Evolutionary conservation across 1,140 invertebrate species (phyloP), one percentile per base, ranked within the genome.

Genomic region (Ganaspis sp.): DNA sequence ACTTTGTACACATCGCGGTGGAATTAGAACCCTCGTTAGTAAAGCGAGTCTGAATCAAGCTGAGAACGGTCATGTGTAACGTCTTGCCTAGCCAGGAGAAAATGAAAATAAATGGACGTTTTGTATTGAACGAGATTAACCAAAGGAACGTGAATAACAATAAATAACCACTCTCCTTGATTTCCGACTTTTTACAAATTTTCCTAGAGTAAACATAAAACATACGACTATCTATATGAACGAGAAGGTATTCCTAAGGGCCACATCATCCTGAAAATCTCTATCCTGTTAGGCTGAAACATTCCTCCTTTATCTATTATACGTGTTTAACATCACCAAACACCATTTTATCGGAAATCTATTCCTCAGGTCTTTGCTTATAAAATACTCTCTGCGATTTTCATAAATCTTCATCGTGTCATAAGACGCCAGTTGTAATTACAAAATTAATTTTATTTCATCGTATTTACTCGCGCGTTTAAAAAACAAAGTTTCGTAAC

Each of bases 21-120:
- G 54, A 64, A 64, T 64, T 64, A 64, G 58, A 64, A 64, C 58
- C 58, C 58, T 64, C 58, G 58, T 64, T 64, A 64, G 58, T 64
- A 29, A 15, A 64, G 23, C 23, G 26, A 34, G 58, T 64, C 23
- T 29, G 58, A 64, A 64, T 64, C 58, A 64, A 64, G 58, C 15
- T 29, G 23, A 34, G 58, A 64, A 64, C 26, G 58, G 45, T 19
- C 45, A 49, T 49, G 45, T 49, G 19, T 49, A 64, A 64, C 58
- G 58, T 12, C 12, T 0, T 15, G 58, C 29, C 58, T 64, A 29
- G 26, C 58, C 58, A 29, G 23, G 9, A 49, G 58, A 15, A 64
- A 64, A 64, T 64, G 58, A 64, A 64, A 64, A 64, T 64, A 64
- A 64, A 64, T 64, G 23, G 58, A 11, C 11, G 21, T 29, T 64